phyloP scores from a whole-genome alignment of 2,888 invertebrate species.

The Encarsia formosa region DNA sequence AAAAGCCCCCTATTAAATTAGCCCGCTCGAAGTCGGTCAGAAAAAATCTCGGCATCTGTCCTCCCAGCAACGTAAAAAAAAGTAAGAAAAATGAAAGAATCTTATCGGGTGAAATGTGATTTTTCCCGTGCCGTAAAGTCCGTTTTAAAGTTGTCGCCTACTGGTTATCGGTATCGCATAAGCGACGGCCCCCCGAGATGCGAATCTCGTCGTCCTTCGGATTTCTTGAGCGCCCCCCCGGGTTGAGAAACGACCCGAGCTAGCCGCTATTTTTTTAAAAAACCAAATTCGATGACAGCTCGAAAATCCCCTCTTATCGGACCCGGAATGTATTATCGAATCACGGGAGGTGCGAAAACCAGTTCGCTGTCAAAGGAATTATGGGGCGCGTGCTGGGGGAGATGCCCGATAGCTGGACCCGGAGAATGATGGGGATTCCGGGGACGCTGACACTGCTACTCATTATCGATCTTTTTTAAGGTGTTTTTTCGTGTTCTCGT shows the following conservation, averaged over 20 bases:
- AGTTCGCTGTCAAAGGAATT: conserved; percentile 23
- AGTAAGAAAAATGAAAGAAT: conserved; percentile 8
- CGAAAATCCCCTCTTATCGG: conserved; percentile 7
- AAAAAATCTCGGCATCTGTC: neutral
- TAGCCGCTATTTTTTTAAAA: too few species aligned
- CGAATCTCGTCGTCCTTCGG: conserved; percentile 11
- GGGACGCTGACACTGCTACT: too few species aligned
- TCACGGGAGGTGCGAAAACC: conserved; percentile 19
- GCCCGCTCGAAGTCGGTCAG: neutral
- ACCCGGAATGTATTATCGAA: too few species aligned
- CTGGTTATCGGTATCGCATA: conserved; percentile 15
- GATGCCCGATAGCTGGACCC: neutral
- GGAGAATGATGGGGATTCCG: too few species aligned
- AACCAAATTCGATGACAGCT: too few species aligned
- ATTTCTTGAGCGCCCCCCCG: neutral
- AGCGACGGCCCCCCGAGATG: conserved; percentile 16
- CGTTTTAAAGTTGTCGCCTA: neutral
- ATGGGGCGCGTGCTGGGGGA: conserved; percentile 4
- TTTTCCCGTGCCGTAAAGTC: conserved; percentile 20
- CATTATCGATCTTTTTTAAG: too few species aligned
- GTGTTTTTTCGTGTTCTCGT: too few species aligned
- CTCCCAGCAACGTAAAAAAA: neutral
- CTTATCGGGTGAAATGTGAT: conserved; percentile 26
- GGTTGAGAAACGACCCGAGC: too few species aligned
- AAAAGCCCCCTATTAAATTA: too few species aligned